Evolutionary conservation across 2,888 invertebrate species (phyloP), one percentile per base, ranked within the genome.

Genomic region (Drosophila suboccidentalis): DNA sequence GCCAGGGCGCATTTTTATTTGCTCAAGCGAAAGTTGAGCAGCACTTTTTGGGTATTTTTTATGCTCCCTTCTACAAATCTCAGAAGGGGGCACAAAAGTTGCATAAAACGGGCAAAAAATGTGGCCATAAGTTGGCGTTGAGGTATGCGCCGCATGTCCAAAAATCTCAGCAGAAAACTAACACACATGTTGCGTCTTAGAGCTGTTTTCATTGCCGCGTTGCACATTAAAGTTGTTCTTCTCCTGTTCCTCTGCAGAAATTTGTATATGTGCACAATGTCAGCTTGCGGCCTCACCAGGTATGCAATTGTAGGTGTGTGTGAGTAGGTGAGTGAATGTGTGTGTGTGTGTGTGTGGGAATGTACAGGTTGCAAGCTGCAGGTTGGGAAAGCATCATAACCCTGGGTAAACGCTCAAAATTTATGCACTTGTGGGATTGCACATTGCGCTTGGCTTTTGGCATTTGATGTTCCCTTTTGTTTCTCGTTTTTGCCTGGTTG

Each of bases 391-490:
- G 73, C 76, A 75, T 79, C 75, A 82, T 83, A 85, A 71, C 85
- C 73, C 51, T 50, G 39, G 55, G 64, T 64, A 84, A 81, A 74
- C 70, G 75, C 76, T 75, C 58, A 60, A 80, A 82, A 85, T 89
- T 81, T 85, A 89, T 85, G 87, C 85, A 85, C 85, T 87, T 84
- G 82, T 71, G 85, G 78, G 79, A 89, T 69, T 85, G 83, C 53
- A 64, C 69, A 67, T 78, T 51, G 69, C 75, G 57, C 69, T 71
- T 46, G 70, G 60, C 54, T 70, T 47, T 57, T 50, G 50, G 47
- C 46, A 70, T 78, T 75, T 73, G 53, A 55, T 66, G 59, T 15
- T 62, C 36, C 46, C 61, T 32, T 32, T 59, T 50, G 58, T 57
- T 49, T 34, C 13, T 4, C n/a, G 44, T 19, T 15, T 17, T 3